A percentile compares a stretch with the other conserved stretches of the same genome.
Evolutionary conservation across 2,797 vertebrate species (phyloP).

Genomic region (Chaetophractus vellerosus): DNA sequence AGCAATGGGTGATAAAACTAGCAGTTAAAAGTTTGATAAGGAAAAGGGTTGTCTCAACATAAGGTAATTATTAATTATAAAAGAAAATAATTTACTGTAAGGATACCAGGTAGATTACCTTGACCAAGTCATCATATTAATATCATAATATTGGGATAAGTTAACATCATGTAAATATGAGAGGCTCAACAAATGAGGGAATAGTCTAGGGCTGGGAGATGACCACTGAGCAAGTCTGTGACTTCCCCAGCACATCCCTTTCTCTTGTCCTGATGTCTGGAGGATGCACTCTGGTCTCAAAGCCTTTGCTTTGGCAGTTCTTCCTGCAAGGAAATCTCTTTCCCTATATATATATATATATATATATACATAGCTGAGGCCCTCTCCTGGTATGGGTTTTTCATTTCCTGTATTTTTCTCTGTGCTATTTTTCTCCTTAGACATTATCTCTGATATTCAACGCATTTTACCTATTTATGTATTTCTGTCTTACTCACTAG

Average conservation of each 20-base stretch:
- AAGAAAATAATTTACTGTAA: not conserved
- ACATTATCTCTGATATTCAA: too few species aligned
- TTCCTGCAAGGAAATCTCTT: too few species aligned
- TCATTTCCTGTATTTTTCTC: too few species aligned
- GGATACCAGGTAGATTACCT: not conserved
- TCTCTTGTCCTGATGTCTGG: not conserved
- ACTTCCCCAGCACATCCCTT: too few species aligned
- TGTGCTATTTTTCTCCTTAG: too few species aligned
- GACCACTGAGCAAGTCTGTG: too few species aligned
- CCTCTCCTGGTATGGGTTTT: too few species aligned
- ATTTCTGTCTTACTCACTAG: not conserved
- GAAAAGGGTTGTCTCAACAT: not conserved
- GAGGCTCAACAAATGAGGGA: not conserved
- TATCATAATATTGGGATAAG: not conserved
- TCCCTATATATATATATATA: too few species aligned
- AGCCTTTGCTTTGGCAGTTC: too few species aligned
- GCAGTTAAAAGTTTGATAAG: not conserved
- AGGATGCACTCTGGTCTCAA: too few species aligned
- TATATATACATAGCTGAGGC: too few species aligned
- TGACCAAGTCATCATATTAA: not conserved
- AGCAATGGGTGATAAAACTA: not conserved
- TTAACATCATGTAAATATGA: not conserved
- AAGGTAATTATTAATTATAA: not conserved
- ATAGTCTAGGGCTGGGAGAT: too few species aligned
- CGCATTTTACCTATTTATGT: not conserved